A percentile compares a stretch with the other conserved stretches of the same genome.
These are phyloP conservation scores for Hemitrygon akajei DNA, from an alignment of 2,797 vertebrate genomes.

Conservation along the genomic window DNA sequence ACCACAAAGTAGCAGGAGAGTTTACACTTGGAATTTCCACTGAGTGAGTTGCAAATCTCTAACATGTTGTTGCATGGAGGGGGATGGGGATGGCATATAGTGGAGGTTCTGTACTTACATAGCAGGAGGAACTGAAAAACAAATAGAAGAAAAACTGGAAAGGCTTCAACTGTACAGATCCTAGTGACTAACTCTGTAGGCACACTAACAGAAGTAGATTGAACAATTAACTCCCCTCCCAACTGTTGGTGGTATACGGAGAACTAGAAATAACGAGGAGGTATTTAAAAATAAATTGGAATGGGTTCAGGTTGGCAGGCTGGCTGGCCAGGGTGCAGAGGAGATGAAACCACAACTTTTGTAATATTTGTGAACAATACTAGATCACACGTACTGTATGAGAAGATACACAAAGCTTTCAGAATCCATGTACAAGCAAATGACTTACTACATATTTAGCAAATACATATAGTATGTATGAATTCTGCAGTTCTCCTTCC, in stretches of 20 bases:
- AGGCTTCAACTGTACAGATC: neutral
- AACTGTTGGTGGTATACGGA: no score
- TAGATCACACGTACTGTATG: neutral
- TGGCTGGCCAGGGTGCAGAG: neutral
- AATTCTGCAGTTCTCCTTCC: neutral
- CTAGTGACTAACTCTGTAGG: neutral
- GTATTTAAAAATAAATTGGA: neutral
- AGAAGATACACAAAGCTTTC: slow-evolving; percentile 6
- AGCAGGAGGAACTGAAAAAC: neutral
- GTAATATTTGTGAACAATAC: slow-evolving; percentile 20
- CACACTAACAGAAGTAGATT: neutral
- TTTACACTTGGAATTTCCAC: neutral
- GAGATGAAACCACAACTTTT: neutral
- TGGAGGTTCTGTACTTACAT: neutral
- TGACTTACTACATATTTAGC: slow-evolving; percentile 18
- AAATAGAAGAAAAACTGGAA: neutral
- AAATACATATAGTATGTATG: slow-evolving; percentile 14
- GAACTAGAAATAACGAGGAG: neutral
- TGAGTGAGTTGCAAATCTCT: neutral
- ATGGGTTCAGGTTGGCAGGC: neutral
- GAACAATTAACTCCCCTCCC: neutral
- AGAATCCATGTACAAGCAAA: neutral
- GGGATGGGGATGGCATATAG: neutral
- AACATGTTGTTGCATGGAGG: neutral
- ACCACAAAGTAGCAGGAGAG: neutral